A percentile compares a stretch with the other conserved stretches of the same genome.
These are phyloP conservation scores for Vimba vimba DNA, from an alignment of 2,113 vertebrate species.

Conservation along the genomic window DNA sequence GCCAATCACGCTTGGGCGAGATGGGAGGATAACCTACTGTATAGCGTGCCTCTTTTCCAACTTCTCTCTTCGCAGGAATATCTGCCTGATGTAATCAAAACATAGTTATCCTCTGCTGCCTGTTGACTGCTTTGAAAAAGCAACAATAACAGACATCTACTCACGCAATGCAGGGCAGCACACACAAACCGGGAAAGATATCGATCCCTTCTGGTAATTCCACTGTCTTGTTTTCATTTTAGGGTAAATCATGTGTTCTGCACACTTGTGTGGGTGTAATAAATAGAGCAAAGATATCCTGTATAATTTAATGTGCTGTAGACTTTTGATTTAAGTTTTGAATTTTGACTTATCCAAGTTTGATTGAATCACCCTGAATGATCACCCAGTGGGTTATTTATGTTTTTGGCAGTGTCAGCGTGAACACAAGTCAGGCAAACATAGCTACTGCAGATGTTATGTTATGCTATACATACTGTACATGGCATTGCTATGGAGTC, in stretches of 20 bases:
- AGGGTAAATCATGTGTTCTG: not conserved
- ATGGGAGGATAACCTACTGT: conserved; percentile 64
- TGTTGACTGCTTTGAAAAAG: conserved; percentile 69
- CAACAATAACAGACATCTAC: conserved; percentile 69
- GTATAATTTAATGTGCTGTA: not conserved
- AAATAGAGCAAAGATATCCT: not conserved
- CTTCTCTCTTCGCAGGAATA: conserved; percentile 65
- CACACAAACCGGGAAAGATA: conserved; percentile 6
- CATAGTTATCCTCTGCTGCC: conserved; percentile 70
- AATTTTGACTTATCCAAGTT: not conserved
- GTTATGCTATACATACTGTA: not conserved
- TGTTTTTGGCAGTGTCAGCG: not conserved
- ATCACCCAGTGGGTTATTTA: not conserved
- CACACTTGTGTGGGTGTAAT: not conserved
- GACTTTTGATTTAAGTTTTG: not conserved
- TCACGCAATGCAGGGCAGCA: conserved; percentile 59
- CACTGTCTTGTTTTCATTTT: conserved; percentile 1
- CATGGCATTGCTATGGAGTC: conserved; percentile 25
- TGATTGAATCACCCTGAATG: not conserved
- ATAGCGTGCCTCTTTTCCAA: conserved; percentile 69
- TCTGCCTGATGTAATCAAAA: conserved; percentile 73
- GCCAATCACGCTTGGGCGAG: conserved; percentile 63
- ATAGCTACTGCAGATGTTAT: not conserved
- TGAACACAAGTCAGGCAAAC: not conserved
- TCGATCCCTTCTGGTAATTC: conserved; percentile 6